A percentile compares a stretch with the other conserved stretches of the same genome.
phyloP scores from a whole-genome alignment of 2,113 vertebrate species.

The Mustelus asterias region DNA sequence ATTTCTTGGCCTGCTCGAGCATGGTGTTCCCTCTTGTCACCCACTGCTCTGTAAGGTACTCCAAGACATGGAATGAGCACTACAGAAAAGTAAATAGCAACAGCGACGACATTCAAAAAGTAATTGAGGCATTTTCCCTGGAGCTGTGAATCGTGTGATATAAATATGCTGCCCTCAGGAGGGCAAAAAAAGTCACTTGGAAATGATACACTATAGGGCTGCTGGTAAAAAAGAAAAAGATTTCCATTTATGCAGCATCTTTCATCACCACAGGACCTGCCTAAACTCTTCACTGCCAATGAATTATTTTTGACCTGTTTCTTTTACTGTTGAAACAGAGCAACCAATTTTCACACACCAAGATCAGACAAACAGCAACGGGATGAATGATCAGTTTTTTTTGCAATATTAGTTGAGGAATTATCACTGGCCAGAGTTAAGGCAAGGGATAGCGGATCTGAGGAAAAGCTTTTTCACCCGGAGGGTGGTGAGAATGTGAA shows the following conservation, averaged over 20 bases:
- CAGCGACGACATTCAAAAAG: not conserved
- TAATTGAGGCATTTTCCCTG: not conserved
- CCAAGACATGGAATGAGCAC: not conserved
- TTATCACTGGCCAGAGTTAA: not conserved
- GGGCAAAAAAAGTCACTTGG: not conserved
- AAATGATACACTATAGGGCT: not conserved
- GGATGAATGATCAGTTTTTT: not conserved
- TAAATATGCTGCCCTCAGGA: not conserved
- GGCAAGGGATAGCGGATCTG: too few species aligned
- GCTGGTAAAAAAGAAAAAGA: not conserved
- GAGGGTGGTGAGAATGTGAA: too few species aligned
- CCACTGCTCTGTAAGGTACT: not conserved
- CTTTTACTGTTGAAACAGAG: not conserved
- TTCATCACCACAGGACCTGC: not conserved
- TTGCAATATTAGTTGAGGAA: not conserved
- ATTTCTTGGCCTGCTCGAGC: not conserved
- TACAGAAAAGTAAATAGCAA: not conserved
- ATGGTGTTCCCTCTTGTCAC: not conserved
- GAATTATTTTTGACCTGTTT: not conserved
- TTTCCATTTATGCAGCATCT: not conserved
- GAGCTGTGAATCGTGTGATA: not conserved
- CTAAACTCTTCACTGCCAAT: not conserved
- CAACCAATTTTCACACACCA: not conserved
- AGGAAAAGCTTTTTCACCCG: too few species aligned
- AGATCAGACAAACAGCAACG: not conserved